These are phyloP conservation scores for Agriopis marginaria DNA, from an alignment of 2,888 invertebrate species.

Conservation along the genomic window DNA sequence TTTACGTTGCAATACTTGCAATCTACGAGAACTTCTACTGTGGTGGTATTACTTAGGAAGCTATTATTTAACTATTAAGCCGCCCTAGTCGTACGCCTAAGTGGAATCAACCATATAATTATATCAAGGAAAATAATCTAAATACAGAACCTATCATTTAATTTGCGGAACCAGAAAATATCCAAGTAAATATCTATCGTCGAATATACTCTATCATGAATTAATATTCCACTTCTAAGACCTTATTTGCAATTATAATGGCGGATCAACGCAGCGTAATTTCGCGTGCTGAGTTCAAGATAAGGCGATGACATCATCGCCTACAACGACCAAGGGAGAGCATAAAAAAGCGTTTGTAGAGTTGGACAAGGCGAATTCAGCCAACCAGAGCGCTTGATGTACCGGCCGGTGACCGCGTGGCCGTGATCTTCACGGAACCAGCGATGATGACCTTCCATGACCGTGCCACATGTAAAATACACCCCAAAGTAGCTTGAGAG, in stretches of 20 bases:
- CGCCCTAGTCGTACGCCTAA: slow-evolving; percentile 38
- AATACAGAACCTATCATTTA: slow-evolving; percentile 8
- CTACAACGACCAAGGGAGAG: slow-evolving; percentile 64
- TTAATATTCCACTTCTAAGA: slow-evolving; percentile 29
- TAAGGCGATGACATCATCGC: slow-evolving; percentile 76
- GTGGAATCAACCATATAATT: slow-evolving; percentile 26
- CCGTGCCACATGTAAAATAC: slow-evolving; percentile 45
- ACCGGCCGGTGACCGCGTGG: slow-evolving; percentile 75
- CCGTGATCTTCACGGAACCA: slow-evolving; percentile 79
- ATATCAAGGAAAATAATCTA: slow-evolving; percentile 23
- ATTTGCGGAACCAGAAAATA: neutral
- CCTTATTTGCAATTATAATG: slow-evolving; percentile 53
- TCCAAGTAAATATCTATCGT: slow-evolving; percentile 2
- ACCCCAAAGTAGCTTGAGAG: no score
- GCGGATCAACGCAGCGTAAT: slow-evolving; percentile 54
- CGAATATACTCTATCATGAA: slow-evolving; percentile 14
- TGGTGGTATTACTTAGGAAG: slow-evolving; percentile 41
- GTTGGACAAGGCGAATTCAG: slow-evolving; percentile 44
- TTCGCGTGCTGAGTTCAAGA: slow-evolving; percentile 52
- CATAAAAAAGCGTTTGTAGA: slow-evolving; percentile 61
- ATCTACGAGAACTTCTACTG: slow-evolving; percentile 17
- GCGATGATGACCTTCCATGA: slow-evolving; percentile 56
- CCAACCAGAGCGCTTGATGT: slow-evolving; percentile 64
- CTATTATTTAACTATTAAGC: slow-evolving; percentile 60
- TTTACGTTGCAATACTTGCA: slow-evolving; percentile 26